Percentiles rank a stretch among this genome's conserved stretches.
These are phyloP conservation scores for Perdix hodgsoniae DNA, from an alignment of 2,797 vertebrate genomes.

Conservation along the genomic window DNA sequence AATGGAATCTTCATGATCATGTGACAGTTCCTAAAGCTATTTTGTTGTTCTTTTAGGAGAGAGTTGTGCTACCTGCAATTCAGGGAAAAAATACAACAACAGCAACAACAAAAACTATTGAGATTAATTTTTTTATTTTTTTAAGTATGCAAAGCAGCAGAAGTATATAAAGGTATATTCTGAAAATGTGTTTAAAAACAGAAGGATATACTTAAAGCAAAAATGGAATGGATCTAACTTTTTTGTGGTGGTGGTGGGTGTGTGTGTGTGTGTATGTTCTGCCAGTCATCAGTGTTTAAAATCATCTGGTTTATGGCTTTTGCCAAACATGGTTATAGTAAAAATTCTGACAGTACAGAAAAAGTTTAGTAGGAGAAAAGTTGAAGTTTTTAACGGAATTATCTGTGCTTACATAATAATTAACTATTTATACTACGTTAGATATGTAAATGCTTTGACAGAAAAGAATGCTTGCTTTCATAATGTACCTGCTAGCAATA, in stretches of 20 bases:
- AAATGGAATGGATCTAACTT: neutral
- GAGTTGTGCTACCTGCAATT: neutral
- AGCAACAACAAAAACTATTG: neutral
- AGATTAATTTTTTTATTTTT: neutral
- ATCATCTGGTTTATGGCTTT: neutral
- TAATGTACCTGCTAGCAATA: conserved; percentile 9
- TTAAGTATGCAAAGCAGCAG: neutral
- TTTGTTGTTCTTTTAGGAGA: neutral
- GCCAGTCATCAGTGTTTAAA: neutral
- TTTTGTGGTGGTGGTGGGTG: too few species aligned
- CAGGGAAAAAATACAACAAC: neutral
- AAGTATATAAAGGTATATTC: neutral
- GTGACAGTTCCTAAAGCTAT: neutral
- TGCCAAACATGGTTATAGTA: neutral
- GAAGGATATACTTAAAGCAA: neutral
- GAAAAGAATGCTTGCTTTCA: neutral
- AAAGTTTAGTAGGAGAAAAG: neutral
- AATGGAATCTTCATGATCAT: neutral
- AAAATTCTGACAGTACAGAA: neutral
- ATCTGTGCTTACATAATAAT: neutral
- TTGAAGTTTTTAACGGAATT: neutral
- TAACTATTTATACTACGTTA: neutral
- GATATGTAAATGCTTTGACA: neutral
- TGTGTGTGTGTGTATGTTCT: neutral
- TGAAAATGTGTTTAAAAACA: neutral